A percentile compares a stretch with the other conserved stretches of the same genome.
phyloP scores from a whole-genome alignment of 2,113 vertebrate genomes.

The Triplophysa dalaica region DNA sequence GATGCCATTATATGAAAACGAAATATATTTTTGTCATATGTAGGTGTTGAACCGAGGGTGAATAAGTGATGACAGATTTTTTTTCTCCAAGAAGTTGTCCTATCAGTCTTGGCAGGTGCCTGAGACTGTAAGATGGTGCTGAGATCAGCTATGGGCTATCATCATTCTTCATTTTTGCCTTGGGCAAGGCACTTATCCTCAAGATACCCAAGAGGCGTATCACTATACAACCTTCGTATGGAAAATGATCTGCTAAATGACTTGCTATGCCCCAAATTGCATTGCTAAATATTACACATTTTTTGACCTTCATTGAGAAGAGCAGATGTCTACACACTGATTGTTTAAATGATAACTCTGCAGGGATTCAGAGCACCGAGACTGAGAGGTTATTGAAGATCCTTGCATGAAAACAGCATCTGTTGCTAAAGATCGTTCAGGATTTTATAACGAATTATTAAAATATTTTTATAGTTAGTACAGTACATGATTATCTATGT shows the following conservation, averaged over 20 bases:
- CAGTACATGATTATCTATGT: not conserved
- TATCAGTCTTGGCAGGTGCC: too few species aligned
- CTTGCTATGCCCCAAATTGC: not conserved
- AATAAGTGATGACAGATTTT: too few species aligned
- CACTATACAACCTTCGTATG: not conserved
- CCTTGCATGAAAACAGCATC: constrained; percentile 6
- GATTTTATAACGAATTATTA: too few species aligned
- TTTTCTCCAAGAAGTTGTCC: too few species aligned
- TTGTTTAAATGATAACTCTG: constrained; percentile 22
- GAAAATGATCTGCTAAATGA: constrained; percentile 9
- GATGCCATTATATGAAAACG: too few species aligned
- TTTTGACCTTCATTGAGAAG: constrained; percentile 3
- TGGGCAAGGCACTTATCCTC: too few species aligned
- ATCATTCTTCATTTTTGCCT: not conserved
- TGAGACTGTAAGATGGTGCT: not conserved
- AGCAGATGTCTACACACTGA: constrained; percentile 17
- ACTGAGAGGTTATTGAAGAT: not conserved
- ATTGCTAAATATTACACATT: not conserved
- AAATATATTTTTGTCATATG: too few species aligned
- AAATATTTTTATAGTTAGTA: not conserved
- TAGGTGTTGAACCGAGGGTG: too few species aligned
- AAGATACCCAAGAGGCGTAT: not conserved
- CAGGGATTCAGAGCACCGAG: constrained; percentile 8
- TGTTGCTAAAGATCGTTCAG: not conserved
- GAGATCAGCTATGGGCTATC: not conserved